Evolutionary conservation across 2,888 invertebrate genomes (phyloP).

Genomic region (Orchestes rusci): DNA sequence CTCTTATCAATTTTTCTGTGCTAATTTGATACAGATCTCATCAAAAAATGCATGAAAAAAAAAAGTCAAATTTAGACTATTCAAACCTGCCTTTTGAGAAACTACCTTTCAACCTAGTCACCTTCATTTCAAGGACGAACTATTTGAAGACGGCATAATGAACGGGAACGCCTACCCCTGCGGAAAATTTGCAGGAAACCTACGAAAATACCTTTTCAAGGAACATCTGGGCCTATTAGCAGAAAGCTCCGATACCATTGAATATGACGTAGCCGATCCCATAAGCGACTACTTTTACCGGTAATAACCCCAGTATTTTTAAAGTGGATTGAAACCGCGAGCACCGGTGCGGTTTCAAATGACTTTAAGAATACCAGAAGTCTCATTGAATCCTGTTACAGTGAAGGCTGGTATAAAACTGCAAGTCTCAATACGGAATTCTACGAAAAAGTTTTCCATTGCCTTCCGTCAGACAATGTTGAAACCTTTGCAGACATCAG

Average conservation of each 20-base stretch:
- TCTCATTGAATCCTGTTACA: no score
- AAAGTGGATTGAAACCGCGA: background rate
- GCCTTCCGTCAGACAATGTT: constrained; percentile 80
- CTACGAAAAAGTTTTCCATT: constrained; percentile 86
- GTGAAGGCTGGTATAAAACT: constrained; percentile 64
- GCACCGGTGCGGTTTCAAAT: background rate
- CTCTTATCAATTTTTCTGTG: no score
- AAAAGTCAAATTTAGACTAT: no score
- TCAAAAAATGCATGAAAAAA: no score
- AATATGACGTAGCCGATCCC: constrained; percentile 70
- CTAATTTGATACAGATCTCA: no score
- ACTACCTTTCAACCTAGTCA: no score
- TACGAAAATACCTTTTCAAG: constrained; percentile 78
- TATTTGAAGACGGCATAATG: constrained; percentile 74
- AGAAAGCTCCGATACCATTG: constrained; percentile 36
- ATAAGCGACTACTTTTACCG: constrained; percentile 73
- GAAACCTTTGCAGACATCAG: constrained; percentile 70
- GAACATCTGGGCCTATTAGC: constrained; percentile 81
- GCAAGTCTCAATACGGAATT: constrained; percentile 80
- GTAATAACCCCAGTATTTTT: constrained; percentile 4
- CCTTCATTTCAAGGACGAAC: constrained; percentile 78
- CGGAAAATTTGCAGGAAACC: constrained; percentile 79
- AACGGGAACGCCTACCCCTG: constrained; percentile 73
- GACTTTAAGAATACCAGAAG: background rate
- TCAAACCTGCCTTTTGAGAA: no score